Evolutionary conservation across 2,113 vertebrate genomes (phyloP).

Genomic region (Perca fluviatilis): DNA sequence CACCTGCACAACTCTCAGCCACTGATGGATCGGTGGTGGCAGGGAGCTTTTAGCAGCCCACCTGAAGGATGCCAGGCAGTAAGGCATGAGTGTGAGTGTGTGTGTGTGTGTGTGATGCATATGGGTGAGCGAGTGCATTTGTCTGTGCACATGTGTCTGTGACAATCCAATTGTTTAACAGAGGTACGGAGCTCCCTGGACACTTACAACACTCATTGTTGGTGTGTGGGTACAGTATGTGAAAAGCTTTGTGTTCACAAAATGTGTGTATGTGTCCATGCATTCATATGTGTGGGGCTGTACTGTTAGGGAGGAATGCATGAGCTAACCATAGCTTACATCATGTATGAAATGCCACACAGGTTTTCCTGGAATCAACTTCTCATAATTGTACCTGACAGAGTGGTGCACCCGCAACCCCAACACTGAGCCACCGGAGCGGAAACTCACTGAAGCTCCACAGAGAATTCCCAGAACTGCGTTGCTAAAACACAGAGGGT

Average conservation of each 20-base stretch:
- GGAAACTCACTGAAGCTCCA: constrained; percentile 70
- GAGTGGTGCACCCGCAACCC: constrained; percentile 77
- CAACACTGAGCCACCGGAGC: constrained; percentile 66
- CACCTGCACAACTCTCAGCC: constrained; percentile 58
- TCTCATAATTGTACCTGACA: constrained; percentile 80
- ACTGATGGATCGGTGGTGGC: constrained; percentile 75
- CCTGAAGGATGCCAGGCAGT: constrained; percentile 65
- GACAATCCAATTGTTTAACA: constrained; percentile 53
- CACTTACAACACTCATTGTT: constrained; percentile 47
- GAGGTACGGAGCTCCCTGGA: constrained; percentile 39
- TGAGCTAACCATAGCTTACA: constrained; percentile 78
- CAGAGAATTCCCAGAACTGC: constrained; percentile 68
- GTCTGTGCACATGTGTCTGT: constrained; percentile 28
- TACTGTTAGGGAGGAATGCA: constrained; percentile 42
- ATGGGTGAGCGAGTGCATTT: constrained; percentile 2
- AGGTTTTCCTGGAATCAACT: constrained; percentile 74
- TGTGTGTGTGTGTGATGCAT: constrained; percentile 2
- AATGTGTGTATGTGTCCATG: constrained; percentile 31
- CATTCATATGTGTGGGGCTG: constrained; percentile 35
- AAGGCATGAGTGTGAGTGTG: neutral
- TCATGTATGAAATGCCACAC: constrained; percentile 74
- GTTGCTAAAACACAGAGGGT: constrained; percentile 57
- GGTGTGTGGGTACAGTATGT: constrained; percentile 10
- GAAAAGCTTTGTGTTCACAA: constrained; percentile 6
- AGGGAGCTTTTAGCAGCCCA: constrained; percentile 62